Evolutionary conservation across 2,888 invertebrate genomes (phyloP), one percentile per base, ranked within the genome.

Genomic region (Galerucella calmariensis): DNA sequence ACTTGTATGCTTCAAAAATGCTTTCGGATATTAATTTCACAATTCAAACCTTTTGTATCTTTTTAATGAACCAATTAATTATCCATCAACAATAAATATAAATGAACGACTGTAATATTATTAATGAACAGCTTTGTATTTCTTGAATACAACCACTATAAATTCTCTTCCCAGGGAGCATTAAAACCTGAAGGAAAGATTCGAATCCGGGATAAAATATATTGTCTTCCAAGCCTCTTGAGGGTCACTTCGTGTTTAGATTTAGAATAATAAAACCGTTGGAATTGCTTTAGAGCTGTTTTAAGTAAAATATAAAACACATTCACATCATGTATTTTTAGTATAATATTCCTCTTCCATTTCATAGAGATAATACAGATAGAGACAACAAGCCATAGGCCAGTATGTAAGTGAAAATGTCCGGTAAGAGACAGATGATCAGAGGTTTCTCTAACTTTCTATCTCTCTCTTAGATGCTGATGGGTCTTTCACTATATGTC

Each of bases 201-300:
- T 56, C 56, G 10, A 16, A 56, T 56, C 10, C 20, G 3, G n/a
- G n/a, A 53, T 8, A n/a, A 16, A 53, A 56, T 56, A 4, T 56
- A 56, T 56, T 8, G 56, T 51, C 51, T 51, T n/a, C 12, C n/a
- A n/a, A n/a, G 51, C 51, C 51, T 51, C 51, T 51, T 0, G 35
- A 51, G 51, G 51, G 51, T n/a, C 51, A 4, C 14, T 12, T n/a
- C 51, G 51, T 51, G 51, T 51, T 51, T 14, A 56, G 56, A n/a
- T 56, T 56, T 56, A 56, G 56, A 56, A 51, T 51, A 51, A 51
- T 51, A 51, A 51, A 51, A 14, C n/a, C 51, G n/a, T 51, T 51
- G 14, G n/a, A n/a, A 1, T 48, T n/a, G 16, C 16, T n/a, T 9
- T n/a, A 2, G 56, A 56, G 10, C 20, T 20, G 56, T 56, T 56